Conservation (phyloP, 2,797 vertebrate species). For the Nothura maculosa region DNA sequence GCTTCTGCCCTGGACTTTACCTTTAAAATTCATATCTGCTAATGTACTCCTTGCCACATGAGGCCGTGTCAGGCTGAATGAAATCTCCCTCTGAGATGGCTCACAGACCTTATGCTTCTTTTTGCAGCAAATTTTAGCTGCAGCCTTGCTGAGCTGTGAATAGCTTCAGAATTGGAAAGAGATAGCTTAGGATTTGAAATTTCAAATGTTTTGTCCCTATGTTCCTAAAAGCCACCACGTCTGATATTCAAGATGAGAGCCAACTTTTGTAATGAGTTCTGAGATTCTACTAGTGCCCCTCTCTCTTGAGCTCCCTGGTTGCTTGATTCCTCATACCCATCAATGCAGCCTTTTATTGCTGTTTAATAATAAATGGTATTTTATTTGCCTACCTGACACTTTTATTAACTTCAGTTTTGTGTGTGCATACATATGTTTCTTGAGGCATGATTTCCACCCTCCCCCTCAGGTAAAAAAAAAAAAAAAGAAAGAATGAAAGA, state of each 20-base stretch:
- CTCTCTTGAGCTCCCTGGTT: neutral
- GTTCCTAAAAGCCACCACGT: neutral
- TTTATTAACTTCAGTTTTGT: constrained; percentile 70
- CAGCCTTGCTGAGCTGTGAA: neutral
- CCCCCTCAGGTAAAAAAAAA: neutral
- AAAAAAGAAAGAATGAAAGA: constrained; percentile 2
- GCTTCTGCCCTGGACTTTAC: constrained; percentile 9
- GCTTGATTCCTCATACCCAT: constrained; percentile 24
- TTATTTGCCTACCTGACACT: constrained; percentile 73
- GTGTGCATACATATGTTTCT: neutral
- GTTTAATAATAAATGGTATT: constrained; percentile 66
- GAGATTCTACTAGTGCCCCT: neutral
- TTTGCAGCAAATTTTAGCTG: neutral
- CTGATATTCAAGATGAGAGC: constrained; percentile 56
- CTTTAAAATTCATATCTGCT: constrained; percentile 1
- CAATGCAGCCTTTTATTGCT: constrained; percentile 54
- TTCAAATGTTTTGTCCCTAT: neutral
- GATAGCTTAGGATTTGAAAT: neutral
- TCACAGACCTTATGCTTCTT: neutral
- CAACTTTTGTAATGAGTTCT: constrained; percentile 38
- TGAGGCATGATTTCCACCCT: constrained; percentile 16
- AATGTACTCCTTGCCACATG: neutral
- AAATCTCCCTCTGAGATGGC: neutral
- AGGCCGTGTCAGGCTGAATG: neutral
- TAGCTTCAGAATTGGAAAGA: neutral